Base-by-base conservation (phyloP, 2,113 vertebrate species). In the Apodemus sylvaticus region DNA sequence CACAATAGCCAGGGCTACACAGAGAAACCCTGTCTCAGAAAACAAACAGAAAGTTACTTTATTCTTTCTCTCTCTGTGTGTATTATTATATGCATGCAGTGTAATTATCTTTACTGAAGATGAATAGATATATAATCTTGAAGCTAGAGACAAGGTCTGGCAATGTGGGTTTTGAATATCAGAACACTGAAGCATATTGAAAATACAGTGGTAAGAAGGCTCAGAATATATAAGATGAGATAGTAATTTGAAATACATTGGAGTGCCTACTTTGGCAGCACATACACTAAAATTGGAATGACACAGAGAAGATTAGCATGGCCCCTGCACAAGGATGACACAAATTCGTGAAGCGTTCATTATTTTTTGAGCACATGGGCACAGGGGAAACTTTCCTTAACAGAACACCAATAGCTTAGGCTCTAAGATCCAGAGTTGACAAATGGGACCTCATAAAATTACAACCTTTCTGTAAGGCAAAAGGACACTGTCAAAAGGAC, bases 241-340 rank as follows among this genome's bases (percentile, higher is more conserved):
- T 91, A 34, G 74, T 92, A 71, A 86, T 68, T 82, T 95, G 31
- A 96, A 96, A 51, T 94, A 16, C 22, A 36, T 24, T 79, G 20
- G 20, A n/a, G n/a, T n/a, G n/a, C n/a, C n/a, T n/a, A n/a, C n/a
- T n/a, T n/a, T n/a, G n/a, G n/a, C n/a, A n/a, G n/a, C n/a, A n/a
- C n/a, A n/a, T n/a, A n/a, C n/a, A n/a, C n/a, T n/a, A n/a, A n/a
- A n/a, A n/a, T n/a, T n/a, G n/a, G n/a, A n/a, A n/a, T n/a, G n/a
- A n/a, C n/a, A n/a, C n/a, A n/a, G n/a, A n/a, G n/a, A n/a, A n/a
- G n/a, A n/a, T n/a, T n/a, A n/a, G n/a, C n/a, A n/a, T n/a, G n/a
- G n/a, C n/a, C n/a, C n/a, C n/a, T n/a, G n/a, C n/a, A n/a, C n/a
- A n/a, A n/a, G n/a, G n/a, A n/a, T n/a, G n/a, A n/a, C n/a, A n/a